Base-by-base conservation (phyloP, 2,113 vertebrate species). In the Chaetodon auriga region DNA sequence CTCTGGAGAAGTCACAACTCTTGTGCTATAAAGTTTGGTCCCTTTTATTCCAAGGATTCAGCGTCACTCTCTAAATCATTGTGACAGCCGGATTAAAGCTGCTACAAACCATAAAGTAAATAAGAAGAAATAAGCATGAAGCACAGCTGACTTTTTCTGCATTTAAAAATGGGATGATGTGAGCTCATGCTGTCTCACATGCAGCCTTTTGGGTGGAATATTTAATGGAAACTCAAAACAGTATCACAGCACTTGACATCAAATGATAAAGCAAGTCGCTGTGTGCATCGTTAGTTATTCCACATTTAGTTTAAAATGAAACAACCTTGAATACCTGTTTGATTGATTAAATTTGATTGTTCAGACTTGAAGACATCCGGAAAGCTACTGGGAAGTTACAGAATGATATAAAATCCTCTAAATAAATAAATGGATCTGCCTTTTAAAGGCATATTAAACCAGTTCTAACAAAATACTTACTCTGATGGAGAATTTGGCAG, bases 31-130 rank as follows among this genome's bases (percentile, higher is more conserved):
- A 21, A 19, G 16, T 46, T 75, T 66, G 51, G 12, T 43, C 3
- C 18, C 13, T 65, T 65, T 57, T 35, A 35, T 45, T 86, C 36
- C n/a, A 5, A 23, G 46, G 49, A 38, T 21, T 82, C 46, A 66
- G 38, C 30, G 66, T 49, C 23, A 66, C 60, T 64, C 46, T 83
- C 41, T 62, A 58, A 84, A 78, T 73, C 71, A 60, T 38, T 74
- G 41, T 64, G 70, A 84, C 78, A 69, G 45, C 21, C n/a, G 38
- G 18, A 61, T 76, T 73, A 54, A 58, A 60, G 6, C 60, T 35
- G 8, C 5, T 23, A 35, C 36, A 23, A 54, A 80, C 45, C 12
- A 41, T 30, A 19, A 65, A 36, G 18, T 58, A 35, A 71, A 70
- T 68, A 25, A 3, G 19, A 74, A 61, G 1, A 77, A 41, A 73